Conservation (phyloP, 2,888 invertebrate genomes). For the Rosalia funebris region DNA sequence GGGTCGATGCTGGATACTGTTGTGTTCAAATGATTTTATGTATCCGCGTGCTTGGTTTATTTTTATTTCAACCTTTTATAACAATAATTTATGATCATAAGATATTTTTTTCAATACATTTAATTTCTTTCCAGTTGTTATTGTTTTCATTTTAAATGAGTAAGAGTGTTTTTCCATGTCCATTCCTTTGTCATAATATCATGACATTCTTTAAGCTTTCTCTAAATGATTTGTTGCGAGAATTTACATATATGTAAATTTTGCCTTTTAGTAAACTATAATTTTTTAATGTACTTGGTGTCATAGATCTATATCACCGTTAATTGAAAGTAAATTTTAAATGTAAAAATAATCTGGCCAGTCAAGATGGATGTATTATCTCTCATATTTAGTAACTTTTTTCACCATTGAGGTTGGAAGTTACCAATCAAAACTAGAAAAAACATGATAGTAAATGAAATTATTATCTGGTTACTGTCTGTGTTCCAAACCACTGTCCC, state of each 20-base stretch:
- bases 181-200: background rate
- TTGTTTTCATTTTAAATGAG: background rate
- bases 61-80: constrained; percentile 11
- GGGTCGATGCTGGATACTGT: constrained; percentile 96
- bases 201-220: too few relatives aligned
- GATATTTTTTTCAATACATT: constrained; percentile 23
- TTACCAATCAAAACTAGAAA: too few relatives aligned
- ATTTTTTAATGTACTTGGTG: too few relatives aligned
- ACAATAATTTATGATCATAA: constrained; percentile 21
- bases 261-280: background rate
- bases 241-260: background rate
- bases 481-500: too few relatives aligned
- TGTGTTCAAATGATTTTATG: constrained; percentile 79
- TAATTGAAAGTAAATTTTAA: too few relatives aligned
- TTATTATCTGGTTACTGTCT: too few relatives aligned
- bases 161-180: background rate
- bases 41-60: constrained; percentile 1
- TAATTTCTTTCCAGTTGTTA: constrained; percentile 15
- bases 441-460: background rate
- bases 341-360: too few relatives aligned
- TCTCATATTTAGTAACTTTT: too few relatives aligned
- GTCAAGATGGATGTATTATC: too few relatives aligned
- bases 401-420: too few relatives aligned
- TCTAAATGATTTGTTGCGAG: background rate
- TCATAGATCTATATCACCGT: too few relatives aligned